These are phyloP conservation scores for Psittacara wagleri DNA, from an alignment of 2,113 vertebrate species.

Conservation along the genomic window DNA sequence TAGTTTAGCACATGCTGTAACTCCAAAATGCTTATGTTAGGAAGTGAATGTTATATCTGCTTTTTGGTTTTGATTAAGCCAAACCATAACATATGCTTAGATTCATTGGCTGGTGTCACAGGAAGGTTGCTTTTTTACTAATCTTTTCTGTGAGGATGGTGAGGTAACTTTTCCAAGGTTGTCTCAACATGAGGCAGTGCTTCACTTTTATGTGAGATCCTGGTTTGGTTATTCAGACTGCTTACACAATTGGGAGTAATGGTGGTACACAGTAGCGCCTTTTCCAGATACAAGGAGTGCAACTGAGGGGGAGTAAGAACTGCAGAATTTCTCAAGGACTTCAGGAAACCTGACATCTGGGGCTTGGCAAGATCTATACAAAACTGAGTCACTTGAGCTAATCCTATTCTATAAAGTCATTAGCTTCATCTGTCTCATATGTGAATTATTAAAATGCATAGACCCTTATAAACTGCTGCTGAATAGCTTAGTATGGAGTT, in stretches of 20 bases:
- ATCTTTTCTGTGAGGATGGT: neutral
- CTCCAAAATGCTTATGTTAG: neutral
- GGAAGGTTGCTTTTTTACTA: neutral
- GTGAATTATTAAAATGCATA: neutral
- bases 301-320: neutral
- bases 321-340: neutral
- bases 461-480: neutral
- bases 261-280: neutral
- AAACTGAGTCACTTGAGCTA: constrained; percentile 2
- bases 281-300: neutral
- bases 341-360: constrained; percentile 31
- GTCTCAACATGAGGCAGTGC: neutral
- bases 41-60: neutral
- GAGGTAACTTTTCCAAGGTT: neutral
- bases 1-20: neutral
- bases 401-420: constrained; percentile 22
- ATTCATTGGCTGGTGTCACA: neutral
- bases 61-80: constrained; percentile 12
- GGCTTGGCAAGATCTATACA: constrained; percentile 8
- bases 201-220: neutral
- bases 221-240: neutral
- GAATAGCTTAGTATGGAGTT: neutral
- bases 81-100: neutral
- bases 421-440: neutral
- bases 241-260: neutral